Evolutionary conservation across 2,113 vertebrate species (phyloP), one percentile per base, ranked within the genome.

Genomic region (Apodemus sylvaticus): DNA sequence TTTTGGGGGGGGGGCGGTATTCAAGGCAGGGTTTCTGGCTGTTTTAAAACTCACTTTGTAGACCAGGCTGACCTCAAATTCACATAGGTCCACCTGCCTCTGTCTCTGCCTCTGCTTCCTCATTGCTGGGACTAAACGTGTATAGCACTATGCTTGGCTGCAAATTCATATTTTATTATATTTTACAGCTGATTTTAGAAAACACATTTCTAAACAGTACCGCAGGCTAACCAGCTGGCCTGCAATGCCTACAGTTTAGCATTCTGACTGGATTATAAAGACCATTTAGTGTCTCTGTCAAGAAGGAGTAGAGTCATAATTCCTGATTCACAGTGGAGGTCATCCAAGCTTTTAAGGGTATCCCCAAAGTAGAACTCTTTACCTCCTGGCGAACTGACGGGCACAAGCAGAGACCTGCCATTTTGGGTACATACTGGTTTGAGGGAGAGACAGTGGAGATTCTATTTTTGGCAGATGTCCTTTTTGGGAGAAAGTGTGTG

Each of bases 121-220:
- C n/a, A 73, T 8, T 39, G 19, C n/a, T 74, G 71, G 71, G 71
- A 74, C n/a, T 73, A 73, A 73, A 39, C 20, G n/a, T 39, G 19
- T 22, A 19, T 10, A 4, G n/a, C n/a, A 74, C 71, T 20, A 42
- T 11, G 20, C 19, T n/a, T 12, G 71, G 71, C 9, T 74, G 55
- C 7, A 71, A 88, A 94, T n/a, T 29, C n/a, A 8, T 53, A 62
- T 74, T 88, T 93, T 92, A 39, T 77, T 81, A 20, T 60, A 68
- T n/a, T 58, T 4, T 45, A 88, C 51, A 88, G 73, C 22, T 55
- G 48, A 36, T 71, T 96, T 92, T 70, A 92, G 77, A 90, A 97
- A 96, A 85, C 58, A 13, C 42, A 93, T 2, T 26, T 68, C 42
- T 20, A 20, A 89, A 73, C 66, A 66, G 53, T 53, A 31, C 8